phyloP scores from a whole-genome alignment of 2,113 vertebrate species.

The Pomatorhinus ruficollis region DNA sequence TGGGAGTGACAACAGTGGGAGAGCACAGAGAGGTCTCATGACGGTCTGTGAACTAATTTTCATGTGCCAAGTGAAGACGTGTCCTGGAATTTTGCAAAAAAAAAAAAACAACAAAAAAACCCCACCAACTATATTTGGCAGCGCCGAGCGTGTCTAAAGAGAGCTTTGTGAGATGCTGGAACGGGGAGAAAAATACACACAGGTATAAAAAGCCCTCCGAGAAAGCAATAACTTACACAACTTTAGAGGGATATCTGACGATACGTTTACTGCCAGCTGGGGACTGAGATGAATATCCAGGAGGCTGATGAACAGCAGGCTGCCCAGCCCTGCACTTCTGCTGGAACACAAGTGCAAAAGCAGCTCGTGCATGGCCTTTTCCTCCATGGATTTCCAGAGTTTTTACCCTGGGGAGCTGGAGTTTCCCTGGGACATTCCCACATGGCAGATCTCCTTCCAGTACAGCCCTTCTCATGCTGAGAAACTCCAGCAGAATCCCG shows the following conservation, averaged over 20 bases:
- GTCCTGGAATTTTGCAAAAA: slow-evolving; percentile 64
- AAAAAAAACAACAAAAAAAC: no score
- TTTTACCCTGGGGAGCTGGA: background rate
- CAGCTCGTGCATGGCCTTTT: background rate
- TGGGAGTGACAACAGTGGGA: slow-evolving; percentile 78
- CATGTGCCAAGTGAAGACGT: slow-evolving; percentile 70
- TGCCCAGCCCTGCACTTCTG: background rate
- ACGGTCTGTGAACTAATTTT: slow-evolving; percentile 73
- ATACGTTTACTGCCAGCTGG: slow-evolving; percentile 68
- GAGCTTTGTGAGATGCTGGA: slow-evolving; percentile 60
- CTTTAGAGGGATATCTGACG: slow-evolving; percentile 61
- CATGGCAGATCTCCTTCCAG: background rate
- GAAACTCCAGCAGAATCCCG: slow-evolving; percentile 14
- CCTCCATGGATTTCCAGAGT: background rate
- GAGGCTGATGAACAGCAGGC: slow-evolving; percentile 32
- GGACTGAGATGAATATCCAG: slow-evolving; percentile 37
- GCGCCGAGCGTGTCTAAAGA: slow-evolving; percentile 37
- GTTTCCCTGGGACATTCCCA: background rate
- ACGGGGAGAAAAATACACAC: background rate
- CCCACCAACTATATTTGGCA: slow-evolving; percentile 49
- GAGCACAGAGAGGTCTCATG: slow-evolving; percentile 65
- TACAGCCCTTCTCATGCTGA: background rate
- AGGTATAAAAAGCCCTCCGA: slow-evolving; percentile 63
- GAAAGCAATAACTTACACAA: slow-evolving; percentile 67
- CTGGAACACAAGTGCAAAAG: background rate